phyloP scores from a whole-genome alignment of 2,797 vertebrate genomes.

The Ambastaia sidthimunki region DNA sequence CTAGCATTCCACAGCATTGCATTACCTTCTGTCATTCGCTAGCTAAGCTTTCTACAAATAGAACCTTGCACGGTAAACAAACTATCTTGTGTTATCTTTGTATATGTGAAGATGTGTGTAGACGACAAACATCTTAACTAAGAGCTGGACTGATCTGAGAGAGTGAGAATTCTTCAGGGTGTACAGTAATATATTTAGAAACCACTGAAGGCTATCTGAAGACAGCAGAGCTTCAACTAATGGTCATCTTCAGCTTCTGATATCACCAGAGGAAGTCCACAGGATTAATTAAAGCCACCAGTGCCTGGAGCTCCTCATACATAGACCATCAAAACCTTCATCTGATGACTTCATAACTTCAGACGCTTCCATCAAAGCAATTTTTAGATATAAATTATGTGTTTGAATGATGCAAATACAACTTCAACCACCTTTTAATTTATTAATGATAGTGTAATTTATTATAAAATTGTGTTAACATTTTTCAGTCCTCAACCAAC shows the following conservation, averaged over 20 bases:
- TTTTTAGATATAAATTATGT: no score
- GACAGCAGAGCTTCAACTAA: neutral
- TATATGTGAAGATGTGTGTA: neutral
- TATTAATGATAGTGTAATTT: no score
- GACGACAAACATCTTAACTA: slow-evolving; percentile 1
- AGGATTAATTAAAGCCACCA: neutral
- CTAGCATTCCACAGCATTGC: slow-evolving; percentile 57
- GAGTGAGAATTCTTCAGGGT: slow-evolving; percentile 4
- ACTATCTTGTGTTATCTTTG: neutral
- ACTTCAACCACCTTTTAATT: no score
- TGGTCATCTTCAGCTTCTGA: neutral
- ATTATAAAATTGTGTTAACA: no score
- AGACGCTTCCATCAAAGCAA: no score
- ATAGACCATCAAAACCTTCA: no score
- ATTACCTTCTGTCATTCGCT: slow-evolving; percentile 42
- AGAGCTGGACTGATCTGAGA: slow-evolving; percentile 6
- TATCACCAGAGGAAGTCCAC: neutral
- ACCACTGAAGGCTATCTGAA: slow-evolving; percentile 1
- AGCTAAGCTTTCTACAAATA: slow-evolving; percentile 45
- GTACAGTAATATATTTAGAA: slow-evolving; percentile 15
- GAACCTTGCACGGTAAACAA: slow-evolving; percentile 35
- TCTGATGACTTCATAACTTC: no score
- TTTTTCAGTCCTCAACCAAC: no score
- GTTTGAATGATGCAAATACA: no score
- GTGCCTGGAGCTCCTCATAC: neutral